phyloP scores from a whole-genome alignment of 1,140 invertebrate genomes.

The Trachymyrmex septentrionalis region DNA sequence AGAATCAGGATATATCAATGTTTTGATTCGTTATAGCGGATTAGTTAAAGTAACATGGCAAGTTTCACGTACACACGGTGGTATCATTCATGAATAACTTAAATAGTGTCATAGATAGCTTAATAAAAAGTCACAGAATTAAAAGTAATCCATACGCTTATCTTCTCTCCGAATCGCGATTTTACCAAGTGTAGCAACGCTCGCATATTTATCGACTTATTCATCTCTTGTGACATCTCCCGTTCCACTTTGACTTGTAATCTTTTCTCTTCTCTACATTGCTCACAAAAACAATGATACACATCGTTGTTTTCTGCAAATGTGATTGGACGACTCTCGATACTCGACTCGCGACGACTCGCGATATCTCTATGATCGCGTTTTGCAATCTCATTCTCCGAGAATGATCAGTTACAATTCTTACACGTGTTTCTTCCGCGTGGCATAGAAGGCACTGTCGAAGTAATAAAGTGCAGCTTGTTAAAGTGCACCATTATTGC shows the following conservation, averaged over 20 bases:
- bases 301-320: constrained; percentile 40
- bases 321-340: constrained; percentile 22
- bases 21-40: neutral
- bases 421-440: constrained; percentile 52
- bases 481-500: constrained; percentile 1
- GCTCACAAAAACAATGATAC: constrained; percentile 37
- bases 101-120: neutral
- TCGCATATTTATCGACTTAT: constrained; percentile 7
- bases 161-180: neutral
- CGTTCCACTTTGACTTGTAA: neutral
- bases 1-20: too few relatives aligned
- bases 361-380: neutral
- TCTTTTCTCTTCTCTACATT: neutral
- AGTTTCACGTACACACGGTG: neutral
- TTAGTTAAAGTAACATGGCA: neutral
- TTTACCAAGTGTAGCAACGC: neutral
- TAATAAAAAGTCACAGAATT: neutral
- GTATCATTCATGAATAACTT: neutral
- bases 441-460: neutral
- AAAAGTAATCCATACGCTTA: neutral
- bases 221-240: neutral
- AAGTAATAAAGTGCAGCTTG: constrained; percentile 28
- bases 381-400: neutral
- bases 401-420: constrained; percentile 35
- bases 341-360: too few relatives aligned